Percentiles rank a stretch among this genome's conserved stretches.
Evolutionary conservation across 2,797 vertebrate species (phyloP).

Genomic region (Hirundo rustica): DNA sequence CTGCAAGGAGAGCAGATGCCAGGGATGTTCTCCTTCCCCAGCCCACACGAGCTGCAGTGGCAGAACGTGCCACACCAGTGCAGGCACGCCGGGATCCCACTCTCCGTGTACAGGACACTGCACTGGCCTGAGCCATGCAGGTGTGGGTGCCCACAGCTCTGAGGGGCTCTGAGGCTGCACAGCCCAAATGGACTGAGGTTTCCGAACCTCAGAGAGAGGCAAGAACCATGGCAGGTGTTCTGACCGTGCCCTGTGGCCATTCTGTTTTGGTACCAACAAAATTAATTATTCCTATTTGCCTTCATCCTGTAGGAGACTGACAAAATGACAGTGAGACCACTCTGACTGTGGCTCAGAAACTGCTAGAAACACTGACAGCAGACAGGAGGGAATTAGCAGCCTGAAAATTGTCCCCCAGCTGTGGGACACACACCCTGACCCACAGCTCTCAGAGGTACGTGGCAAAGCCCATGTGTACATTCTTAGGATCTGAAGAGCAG

Average conservation of each 20-base stretch:
- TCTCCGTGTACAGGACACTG: neutral
- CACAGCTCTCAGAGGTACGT: neutral
- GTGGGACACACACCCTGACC: neutral
- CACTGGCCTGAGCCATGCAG: neutral
- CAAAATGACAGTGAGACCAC: neutral
- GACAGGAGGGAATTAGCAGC: neutral
- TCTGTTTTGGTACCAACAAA: neutral
- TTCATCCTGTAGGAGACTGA: neutral
- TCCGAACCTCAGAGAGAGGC: neutral
- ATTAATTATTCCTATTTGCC: neutral
- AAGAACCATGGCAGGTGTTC: neutral
- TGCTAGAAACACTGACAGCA: neutral
- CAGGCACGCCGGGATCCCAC: neutral
- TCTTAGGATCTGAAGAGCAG: neutral
- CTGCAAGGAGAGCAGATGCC: neutral
- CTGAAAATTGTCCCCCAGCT: neutral
- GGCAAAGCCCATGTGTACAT: neutral
- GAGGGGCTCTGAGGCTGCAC: neutral
- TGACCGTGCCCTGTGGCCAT: neutral
- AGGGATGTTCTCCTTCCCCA: neutral
- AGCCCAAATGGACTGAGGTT: neutral
- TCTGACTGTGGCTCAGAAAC: neutral
- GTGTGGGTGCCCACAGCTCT: neutral
- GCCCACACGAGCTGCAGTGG: accelerated
- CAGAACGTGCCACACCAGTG: accelerated